Evolutionary conservation across 2,113 vertebrate species (phyloP), one percentile per base, ranked within the genome.

Genomic region (Saimiri boliviensis): DNA sequence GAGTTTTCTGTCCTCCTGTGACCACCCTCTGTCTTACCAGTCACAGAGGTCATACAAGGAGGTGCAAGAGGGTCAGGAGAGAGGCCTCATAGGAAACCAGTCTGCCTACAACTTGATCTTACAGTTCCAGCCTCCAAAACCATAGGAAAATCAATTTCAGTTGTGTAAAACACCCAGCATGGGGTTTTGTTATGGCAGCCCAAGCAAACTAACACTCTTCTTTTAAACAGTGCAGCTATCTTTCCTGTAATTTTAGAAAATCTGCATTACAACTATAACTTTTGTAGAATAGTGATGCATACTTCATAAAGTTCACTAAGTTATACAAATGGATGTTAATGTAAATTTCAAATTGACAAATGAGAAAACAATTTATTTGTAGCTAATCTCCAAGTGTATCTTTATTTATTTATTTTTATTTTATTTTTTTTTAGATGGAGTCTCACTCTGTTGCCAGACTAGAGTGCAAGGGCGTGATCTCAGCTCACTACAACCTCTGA

Each of bases 351-450:
- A 94, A 14, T 81, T 71, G 42, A 76, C 49, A 84, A 42, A 92
- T 91, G 71, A 79, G 68, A 92, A 80, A 88, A 84, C 37, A 58
- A 47, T 42, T 68, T 86, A 13, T 42, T 42, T 66, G 42, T 89
- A 85, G 35, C 9, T 83, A 77, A 77, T 86, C 23, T 56, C 86
- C 52, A 90, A 86, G 82, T 85, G 20, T 45, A 16, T 42, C 23
- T 42, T 92, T 54, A 54, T 92, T 68, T 52, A 52, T 52, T 52
- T 52, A 52, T 52, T 52, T 52, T 19, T 17, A 52, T 42, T 42
- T n/a, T n/a, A 42, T 17, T 17, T 52, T 52, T 52, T 52, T 17
- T 52, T 52, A 6, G 16, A 52, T 52, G 52, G 52, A 52, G 52
- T 52, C 52, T 52, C 52, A 52, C 52, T 52, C 52, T 52, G 52